Base-by-base conservation (phyloP, 2,888 invertebrate genomes). In the Calameuta filiformis region DNA sequence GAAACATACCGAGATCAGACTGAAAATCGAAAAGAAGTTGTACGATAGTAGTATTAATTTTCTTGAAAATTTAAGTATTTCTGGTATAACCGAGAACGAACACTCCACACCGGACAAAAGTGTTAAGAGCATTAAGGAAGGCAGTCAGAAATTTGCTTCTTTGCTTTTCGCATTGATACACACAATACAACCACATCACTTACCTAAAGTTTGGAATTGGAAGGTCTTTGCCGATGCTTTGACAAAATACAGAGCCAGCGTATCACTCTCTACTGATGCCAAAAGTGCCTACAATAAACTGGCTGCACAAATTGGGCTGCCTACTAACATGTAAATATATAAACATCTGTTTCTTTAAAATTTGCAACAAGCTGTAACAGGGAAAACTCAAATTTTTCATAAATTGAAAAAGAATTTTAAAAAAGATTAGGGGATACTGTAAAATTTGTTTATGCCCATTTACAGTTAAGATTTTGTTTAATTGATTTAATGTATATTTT, bases 91-190 rank as follows among this genome's bases (percentile, higher is more conserved):
- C 35, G 90, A 91, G 73, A 92, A 91, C 77, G 89, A 84, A 80
- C 75, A 75, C 79, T 33, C 73, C 35, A 80, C 73, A 35, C 34
- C 71, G 6, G 77, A 78, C n/a, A 73, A 75, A 31, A 78, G 69
- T 56, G 80, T 77, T 35, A 79, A 81, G 69, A 82, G 83, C 40
- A 89, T 71, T 35, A 73, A 88, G 80, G 86, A 87, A 81, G 92
- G 93, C 0, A 94, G 93, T 87, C 94, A 94, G 83, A 94, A 94
- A 87, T 95, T 94, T 86, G 90, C 94, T 77, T 90, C 90, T 56
- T 90, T 93, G 74, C 86, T 95, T 33, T 93, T 93, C 84, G 93
- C 92, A 81, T 86, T 95, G 75, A 90, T 95, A 56, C 92, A 92
- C 73, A 86, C 89, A 0, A 81, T 92, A 34, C 83, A 89, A 79